phyloP scores from a whole-genome alignment of 92 coral and sea anemone species.

The Bergia sp. region DNA sequence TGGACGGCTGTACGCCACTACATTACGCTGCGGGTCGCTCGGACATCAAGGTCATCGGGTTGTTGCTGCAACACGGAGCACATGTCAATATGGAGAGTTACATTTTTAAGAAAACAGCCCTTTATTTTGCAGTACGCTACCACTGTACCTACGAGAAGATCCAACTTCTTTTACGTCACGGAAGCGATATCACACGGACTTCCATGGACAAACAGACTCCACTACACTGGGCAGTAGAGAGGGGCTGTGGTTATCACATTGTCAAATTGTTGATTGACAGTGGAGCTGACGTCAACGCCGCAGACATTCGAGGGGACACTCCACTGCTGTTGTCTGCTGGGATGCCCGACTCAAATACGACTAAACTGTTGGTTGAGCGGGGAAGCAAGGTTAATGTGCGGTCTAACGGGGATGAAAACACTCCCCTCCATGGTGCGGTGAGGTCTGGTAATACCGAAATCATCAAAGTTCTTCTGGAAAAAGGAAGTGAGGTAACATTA shows the following conservation, averaged over 20 bases:
- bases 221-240: constrained; percentile 43
- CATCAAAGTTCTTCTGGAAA: constrained; percentile 38
- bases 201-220: constrained; percentile 47
- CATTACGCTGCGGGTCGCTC: constrained; percentile 43
- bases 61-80: constrained; percentile 39
- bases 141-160: constrained; percentile 34
- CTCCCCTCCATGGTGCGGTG: constrained; percentile 18
- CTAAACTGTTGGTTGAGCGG: constrained; percentile 36
- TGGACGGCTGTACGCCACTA: constrained; percentile 33
- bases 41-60: constrained; percentile 23
- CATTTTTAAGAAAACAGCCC: constrained; percentile 44
- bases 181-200: constrained; percentile 6
- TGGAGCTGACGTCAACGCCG: constrained; percentile 40
- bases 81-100: constrained; percentile 39
- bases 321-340: constrained; percentile 40
- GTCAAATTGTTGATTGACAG: constrained; percentile 31
- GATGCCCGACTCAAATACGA: constrained; percentile 38
- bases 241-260: constrained; percentile 33
- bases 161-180: constrained; percentile 37
- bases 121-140: constrained; percentile 39
- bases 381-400: constrained; percentile 43
- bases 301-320: constrained; percentile 41
- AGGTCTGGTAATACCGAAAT: constrained; percentile 31
- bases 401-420: constrained; percentile 38
- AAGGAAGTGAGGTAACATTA: constrained; percentile 31